Percentiles rank a stretch among this genome's conserved stretches.
These are phyloP conservation scores for Lophura nycthemera DNA, from an alignment of 2,113 vertebrate species.

Conservation along the genomic window DNA sequence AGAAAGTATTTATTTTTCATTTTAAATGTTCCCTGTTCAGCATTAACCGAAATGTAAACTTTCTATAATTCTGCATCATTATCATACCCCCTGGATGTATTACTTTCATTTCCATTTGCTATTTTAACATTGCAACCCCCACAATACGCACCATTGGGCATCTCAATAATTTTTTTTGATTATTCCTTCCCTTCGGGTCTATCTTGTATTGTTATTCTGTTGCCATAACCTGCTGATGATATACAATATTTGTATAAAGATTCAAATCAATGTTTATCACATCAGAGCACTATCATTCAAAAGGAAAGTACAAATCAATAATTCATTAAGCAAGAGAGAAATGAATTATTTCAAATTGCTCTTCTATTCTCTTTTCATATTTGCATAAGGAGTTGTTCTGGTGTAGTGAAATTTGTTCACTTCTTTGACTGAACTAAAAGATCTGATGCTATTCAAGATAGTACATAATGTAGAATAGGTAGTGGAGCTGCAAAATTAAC, in stretches of 20 bases:
- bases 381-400: background rate
- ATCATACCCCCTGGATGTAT: background rate
- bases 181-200: background rate
- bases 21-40: background rate
- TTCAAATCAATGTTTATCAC: constrained; percentile 44
- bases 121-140: background rate
- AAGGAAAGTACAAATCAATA: constrained; percentile 49
- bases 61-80: background rate
- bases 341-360: background rate
- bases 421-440: background rate
- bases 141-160: background rate
- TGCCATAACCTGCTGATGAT: constrained; percentile 13
- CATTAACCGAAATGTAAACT: background rate
- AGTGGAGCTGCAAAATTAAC: background rate
- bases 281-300: constrained; percentile 25
- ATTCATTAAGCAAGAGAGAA: constrained; percentile 41
- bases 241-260: constrained; percentile 20
- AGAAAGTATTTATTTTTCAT: constrained; percentile 9
- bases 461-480: background rate
- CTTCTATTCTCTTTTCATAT: background rate
- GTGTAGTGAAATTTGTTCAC: constrained; percentile 29
- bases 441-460: background rate
- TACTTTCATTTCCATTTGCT: background rate
- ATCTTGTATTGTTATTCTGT: background rate
- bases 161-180: background rate